Conservation (phyloP, 2,797 vertebrate species). For the Lepilemur septentrionalis region DNA sequence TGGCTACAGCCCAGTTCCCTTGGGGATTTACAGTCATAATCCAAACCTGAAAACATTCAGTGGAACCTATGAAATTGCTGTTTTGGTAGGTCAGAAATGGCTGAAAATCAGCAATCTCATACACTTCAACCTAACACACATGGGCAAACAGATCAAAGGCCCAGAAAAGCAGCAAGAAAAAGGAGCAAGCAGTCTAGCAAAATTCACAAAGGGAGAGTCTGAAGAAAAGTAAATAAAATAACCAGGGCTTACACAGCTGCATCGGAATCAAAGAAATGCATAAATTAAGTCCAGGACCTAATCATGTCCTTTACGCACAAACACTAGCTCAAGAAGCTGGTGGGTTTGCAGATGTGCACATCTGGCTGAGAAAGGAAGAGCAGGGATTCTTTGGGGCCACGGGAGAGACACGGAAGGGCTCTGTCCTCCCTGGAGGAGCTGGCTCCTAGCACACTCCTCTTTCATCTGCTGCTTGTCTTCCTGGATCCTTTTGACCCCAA, state of each 20-base stretch:
- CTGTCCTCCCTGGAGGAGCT: background rate
- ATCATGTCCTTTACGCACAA: constrained; percentile 1
- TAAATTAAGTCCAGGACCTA: constrained; percentile 39
- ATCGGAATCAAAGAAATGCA: constrained; percentile 18
- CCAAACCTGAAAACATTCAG: background rate
- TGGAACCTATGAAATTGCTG: background rate
- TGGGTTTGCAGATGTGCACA: background rate
- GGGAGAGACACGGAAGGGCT: background rate
- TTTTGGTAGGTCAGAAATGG: background rate
- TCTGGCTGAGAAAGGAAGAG: background rate
- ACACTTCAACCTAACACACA: background rate
- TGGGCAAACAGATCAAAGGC: background rate
- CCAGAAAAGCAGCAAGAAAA: background rate
- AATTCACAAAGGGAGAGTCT: background rate
- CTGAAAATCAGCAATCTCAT: background rate
- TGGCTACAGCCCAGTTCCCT: background rate
- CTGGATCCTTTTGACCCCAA: constrained; percentile 3
- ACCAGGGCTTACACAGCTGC: constrained; percentile 38
- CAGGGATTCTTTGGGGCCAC: background rate
- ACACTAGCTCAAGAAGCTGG: background rate
- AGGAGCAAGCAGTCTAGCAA: background rate
- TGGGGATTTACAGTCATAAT: background rate
- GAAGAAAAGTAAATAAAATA: constrained; percentile 28
- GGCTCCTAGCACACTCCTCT: background rate
- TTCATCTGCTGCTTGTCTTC: background rate